These are phyloP conservation scores for Amphibalanus amphitrite DNA, from an alignment of 1,140 invertebrate genomes.

Conservation along the genomic window DNA sequence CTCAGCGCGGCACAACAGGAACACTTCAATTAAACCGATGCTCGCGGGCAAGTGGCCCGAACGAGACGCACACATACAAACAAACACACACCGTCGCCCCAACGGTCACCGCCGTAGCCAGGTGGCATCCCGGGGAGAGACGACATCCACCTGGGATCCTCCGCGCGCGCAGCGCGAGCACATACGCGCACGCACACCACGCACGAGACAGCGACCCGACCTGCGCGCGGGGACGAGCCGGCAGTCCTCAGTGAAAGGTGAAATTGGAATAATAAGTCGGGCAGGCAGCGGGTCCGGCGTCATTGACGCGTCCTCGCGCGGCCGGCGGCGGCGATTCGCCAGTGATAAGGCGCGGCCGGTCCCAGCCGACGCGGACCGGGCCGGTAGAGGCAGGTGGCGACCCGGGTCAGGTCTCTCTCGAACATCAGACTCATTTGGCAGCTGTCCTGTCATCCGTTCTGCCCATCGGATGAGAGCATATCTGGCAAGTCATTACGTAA, in stretches of 20 bases:
- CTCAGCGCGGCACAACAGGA: too few relatives aligned
- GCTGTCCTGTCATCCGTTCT: too few relatives aligned
- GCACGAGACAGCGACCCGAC: background rate
- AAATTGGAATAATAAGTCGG: conserved; percentile 2
- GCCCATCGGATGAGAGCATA: too few relatives aligned
- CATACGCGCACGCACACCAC: background rate
- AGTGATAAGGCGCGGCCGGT: background rate
- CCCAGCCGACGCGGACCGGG: too few relatives aligned
- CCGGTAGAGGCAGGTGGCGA: too few relatives aligned
- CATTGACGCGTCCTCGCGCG: background rate
- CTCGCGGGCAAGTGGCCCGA: too few relatives aligned
- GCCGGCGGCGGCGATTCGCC: background rate
- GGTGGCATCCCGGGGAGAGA: too few relatives aligned
- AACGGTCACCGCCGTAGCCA: background rate
- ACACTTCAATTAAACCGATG: too few relatives aligned
- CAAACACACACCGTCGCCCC: background rate
- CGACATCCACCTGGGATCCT: background rate
- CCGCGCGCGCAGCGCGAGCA: background rate
- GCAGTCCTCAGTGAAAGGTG: background rate
- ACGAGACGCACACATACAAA: background rate
- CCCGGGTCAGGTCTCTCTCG: too few relatives aligned
- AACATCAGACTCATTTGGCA: too few relatives aligned
- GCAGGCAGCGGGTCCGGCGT: background rate
- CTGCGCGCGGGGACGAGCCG: background rate
- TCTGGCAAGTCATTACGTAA: too few relatives aligned